Conservation (phyloP, 2,113 vertebrate genomes). For the Rhineura floridana region DNA sequence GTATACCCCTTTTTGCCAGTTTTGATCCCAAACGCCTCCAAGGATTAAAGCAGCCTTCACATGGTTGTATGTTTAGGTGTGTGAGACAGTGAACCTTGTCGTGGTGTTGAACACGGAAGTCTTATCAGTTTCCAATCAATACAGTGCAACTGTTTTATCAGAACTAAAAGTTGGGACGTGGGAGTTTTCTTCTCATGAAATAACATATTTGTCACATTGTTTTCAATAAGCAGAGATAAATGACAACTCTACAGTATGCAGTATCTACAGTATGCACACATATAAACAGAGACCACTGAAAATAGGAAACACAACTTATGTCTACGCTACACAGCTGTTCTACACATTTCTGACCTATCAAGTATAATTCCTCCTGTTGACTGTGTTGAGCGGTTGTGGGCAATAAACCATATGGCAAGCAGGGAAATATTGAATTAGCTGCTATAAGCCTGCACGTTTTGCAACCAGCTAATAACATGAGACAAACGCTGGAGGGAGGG, state of each 20-base stretch:
- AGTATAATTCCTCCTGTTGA: background rate
- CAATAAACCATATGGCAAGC: conserved; percentile 25
- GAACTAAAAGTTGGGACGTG: background rate
- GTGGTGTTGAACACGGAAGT: background rate
- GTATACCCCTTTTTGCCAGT: background rate
- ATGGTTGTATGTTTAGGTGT: no score
- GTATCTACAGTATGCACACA: background rate
- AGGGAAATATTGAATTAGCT: conserved; percentile 2
- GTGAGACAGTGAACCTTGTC: no score
- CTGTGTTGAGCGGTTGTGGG: conserved; percentile 3
- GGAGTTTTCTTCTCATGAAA: background rate
- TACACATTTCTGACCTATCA: conserved; percentile 10
- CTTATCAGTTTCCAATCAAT: background rate
- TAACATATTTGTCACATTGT: background rate
- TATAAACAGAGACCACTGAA: background rate
- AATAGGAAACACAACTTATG: background rate
- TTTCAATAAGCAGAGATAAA: background rate
- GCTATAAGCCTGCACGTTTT: conserved; percentile 8
- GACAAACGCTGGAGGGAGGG: background rate
- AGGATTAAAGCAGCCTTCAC: background rate
- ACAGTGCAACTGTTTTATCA: background rate
- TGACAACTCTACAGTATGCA: background rate
- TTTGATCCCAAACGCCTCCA: background rate
- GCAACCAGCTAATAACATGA: background rate
- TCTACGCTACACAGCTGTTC: conserved; percentile 18